These are phyloP conservation scores for Drosophila orena DNA, from an alignment of 1,140 invertebrate genomes.

Conservation along the genomic window DNA sequence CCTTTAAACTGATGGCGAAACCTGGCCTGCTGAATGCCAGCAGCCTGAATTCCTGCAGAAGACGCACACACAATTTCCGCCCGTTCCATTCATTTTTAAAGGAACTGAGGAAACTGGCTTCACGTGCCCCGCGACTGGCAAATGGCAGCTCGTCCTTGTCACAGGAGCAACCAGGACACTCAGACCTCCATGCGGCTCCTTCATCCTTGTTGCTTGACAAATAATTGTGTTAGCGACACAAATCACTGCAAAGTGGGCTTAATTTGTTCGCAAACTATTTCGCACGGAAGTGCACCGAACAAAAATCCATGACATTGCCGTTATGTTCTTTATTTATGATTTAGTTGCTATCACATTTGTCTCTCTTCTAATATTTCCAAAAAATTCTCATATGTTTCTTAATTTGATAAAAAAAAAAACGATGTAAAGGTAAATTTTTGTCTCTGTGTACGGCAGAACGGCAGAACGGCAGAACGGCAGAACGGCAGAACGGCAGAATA, in stretches of 20 bases:
- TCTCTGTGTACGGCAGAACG: not conserved
- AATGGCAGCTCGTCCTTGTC: conserved; percentile 31
- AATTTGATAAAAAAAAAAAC: no score
- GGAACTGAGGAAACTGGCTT: conserved; percentile 23
- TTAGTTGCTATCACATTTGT: no score
- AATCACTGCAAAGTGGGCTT: conserved; percentile 77
- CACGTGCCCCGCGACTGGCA: conserved; percentile 19
- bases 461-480: no score
- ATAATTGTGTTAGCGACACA: conserved; percentile 78
- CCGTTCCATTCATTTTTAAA: conserved; percentile 18
- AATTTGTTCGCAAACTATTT: conserved; percentile 78
- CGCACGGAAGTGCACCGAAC: conserved; percentile 18
- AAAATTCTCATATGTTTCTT: no score
- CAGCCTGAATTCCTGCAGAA: conserved; percentile 15
- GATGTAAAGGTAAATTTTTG: not conserved
- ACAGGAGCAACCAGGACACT: conserved; percentile 13
- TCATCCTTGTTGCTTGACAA: conserved; percentile 50
- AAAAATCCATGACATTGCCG: not conserved
- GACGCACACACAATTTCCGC: conserved; percentile 17
- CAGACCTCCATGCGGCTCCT: conserved; percentile 8
- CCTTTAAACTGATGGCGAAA: conserved; percentile 12
- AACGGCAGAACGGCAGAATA: no score
- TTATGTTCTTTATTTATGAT: not conserved
- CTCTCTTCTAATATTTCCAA: no score
- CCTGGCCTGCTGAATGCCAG: conserved; percentile 6